These are phyloP conservation scores for Chelonia mydas DNA, from an alignment of 2,797 vertebrate species.

Conservation along the genomic window DNA sequence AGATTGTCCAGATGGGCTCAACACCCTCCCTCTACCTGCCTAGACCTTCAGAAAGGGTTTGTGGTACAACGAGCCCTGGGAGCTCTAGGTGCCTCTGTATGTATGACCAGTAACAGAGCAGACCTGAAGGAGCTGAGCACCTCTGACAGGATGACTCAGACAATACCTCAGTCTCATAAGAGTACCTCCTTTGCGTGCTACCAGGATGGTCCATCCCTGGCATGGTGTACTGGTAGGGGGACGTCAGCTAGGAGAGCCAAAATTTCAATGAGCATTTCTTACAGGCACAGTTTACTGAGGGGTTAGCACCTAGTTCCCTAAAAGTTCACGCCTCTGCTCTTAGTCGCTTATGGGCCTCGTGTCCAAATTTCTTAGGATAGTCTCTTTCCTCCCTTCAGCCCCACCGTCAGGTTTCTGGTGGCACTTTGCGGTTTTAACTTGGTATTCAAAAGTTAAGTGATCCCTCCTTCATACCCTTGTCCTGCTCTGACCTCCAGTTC, in stretches of 20 bases:
- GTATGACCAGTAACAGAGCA: neutral
- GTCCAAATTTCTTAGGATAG: neutral
- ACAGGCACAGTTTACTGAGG: neutral
- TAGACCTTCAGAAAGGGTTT: neutral
- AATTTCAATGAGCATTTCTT: neutral
- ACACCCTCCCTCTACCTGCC: neutral
- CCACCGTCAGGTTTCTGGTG: neutral
- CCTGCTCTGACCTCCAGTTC: neutral
- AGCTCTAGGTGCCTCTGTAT: neutral
- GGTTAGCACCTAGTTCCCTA: neutral
- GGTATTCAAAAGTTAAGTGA: neutral
- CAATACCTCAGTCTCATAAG: no score
- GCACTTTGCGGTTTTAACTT: neutral
- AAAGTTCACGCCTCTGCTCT: neutral
- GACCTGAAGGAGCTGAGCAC: neutral
- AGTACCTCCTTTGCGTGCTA: neutral
- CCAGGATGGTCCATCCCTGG: neutral
- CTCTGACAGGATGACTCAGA: neutral
- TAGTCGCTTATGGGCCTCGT: neutral
- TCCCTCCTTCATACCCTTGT: fast-evolving
- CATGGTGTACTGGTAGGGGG: neutral
- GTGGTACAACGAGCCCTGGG: neutral
- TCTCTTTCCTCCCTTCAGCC: neutral
- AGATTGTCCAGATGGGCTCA: fast-evolving
- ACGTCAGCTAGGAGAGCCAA: neutral